Conservation (phyloP, 2,888 invertebrate species). For the Anticlea derivata region DNA sequence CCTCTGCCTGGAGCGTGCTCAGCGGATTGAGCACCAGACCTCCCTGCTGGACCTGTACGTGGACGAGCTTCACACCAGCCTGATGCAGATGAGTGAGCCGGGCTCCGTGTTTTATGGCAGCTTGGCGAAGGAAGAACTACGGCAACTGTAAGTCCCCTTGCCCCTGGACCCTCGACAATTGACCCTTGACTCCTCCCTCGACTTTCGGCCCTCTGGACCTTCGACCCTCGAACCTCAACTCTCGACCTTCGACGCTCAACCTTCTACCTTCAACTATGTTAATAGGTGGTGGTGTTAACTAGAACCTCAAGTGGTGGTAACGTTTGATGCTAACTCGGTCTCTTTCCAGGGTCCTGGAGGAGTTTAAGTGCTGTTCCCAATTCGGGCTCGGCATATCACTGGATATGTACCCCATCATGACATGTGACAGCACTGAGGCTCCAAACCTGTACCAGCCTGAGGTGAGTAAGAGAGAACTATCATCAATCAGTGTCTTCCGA, state of each 20-base stretch:
- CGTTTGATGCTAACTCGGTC: too few species aligned
- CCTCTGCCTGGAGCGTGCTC: slow-evolving; percentile 85
- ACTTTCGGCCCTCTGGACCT: too few species aligned
- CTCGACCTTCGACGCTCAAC: too few species aligned
- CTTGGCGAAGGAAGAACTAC: slow-evolving; percentile 76
- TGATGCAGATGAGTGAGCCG: slow-evolving; percentile 80
- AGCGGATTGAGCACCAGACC: slow-evolving; percentile 83
- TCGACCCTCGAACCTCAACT: too few species aligned
- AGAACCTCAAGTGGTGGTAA: too few species aligned
- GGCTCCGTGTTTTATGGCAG: slow-evolving; percentile 62
- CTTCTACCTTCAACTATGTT: too few species aligned
- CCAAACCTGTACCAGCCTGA: slow-evolving; percentile 87
- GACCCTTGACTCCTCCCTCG: too few species aligned
- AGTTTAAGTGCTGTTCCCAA: slow-evolving; percentile 85
- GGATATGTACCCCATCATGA: slow-evolving; percentile 89
- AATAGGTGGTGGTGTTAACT: too few species aligned
- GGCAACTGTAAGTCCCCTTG: slow-evolving; percentile 79
- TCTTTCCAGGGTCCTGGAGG: slow-evolving; percentile 81
- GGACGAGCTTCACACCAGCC: slow-evolving; percentile 81
- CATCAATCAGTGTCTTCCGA: too few species aligned
- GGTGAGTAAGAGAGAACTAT: slow-evolving; percentile 41
- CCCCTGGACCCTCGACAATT: too few species aligned
- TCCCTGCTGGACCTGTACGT: slow-evolving; percentile 85
- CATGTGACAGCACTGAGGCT: slow-evolving; percentile 88
- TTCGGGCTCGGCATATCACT: slow-evolving; percentile 88